phyloP scores from a whole-genome alignment of 2,113 vertebrate species.

The Coregonus clupeaformis region DNA sequence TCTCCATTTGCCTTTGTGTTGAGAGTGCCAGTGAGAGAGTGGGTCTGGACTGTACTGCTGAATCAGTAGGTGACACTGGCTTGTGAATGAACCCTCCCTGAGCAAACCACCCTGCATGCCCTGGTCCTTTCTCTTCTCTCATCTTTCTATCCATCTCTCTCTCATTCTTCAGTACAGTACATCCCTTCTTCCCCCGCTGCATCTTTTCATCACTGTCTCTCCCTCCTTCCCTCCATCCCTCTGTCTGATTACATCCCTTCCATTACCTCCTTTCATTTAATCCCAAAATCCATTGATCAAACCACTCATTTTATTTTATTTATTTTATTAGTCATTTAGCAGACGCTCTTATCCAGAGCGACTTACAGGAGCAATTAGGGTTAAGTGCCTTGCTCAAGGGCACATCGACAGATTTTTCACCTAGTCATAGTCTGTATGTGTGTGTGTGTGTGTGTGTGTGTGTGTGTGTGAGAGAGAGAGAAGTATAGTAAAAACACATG shows the following conservation, averaged over 20 bases:
- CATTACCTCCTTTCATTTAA: too few relatives aligned
- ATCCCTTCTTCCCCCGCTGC: background rate
- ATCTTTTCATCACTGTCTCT: background rate
- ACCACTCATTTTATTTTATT: too few relatives aligned
- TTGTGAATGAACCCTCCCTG: background rate
- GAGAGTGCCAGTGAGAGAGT: background rate
- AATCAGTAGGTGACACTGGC: background rate
- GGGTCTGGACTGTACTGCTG: background rate
- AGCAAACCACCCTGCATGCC: background rate
- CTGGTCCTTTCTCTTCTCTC: background rate
- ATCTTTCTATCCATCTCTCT: background rate
- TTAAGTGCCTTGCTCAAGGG: too few relatives aligned
- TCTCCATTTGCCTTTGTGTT: background rate
- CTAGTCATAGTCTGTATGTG: slow-evolving; percentile 21
- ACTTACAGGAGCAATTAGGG: too few relatives aligned
- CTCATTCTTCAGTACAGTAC: background rate
- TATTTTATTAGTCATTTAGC: too few relatives aligned
- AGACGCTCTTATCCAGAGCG: too few relatives aligned
- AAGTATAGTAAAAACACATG: too few relatives aligned
- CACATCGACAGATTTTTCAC: too few relatives aligned
- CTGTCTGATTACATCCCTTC: too few relatives aligned
- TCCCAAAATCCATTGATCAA: slow-evolving; percentile 39
- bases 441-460: background rate
- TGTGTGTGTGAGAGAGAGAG: too few relatives aligned
- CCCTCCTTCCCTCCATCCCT: slow-evolving; percentile 26